Evolutionary conservation across 2,797 vertebrate species (phyloP).

Genomic region (Anabas testudineus): DNA sequence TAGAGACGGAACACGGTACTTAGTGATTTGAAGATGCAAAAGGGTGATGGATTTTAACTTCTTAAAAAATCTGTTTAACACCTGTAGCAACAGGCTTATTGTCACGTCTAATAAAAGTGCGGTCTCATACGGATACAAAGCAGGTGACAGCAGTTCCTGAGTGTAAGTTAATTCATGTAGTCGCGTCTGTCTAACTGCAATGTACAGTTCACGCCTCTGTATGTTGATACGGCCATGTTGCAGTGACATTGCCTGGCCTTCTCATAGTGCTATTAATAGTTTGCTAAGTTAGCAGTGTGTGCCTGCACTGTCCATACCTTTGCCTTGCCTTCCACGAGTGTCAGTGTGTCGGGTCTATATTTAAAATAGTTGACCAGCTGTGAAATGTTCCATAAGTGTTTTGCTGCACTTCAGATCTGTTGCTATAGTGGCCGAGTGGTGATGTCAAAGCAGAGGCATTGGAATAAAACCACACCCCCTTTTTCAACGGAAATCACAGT

Average conservation of each 20-base stretch:
- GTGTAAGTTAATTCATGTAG: no score
- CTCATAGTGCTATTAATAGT: conserved; percentile 49
- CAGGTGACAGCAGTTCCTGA: no score
- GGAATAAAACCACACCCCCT: conserved; percentile 63
- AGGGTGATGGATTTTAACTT: no score
- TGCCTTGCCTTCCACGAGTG: conserved; percentile 33
- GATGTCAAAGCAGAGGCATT: conserved; percentile 78
- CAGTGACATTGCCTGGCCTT: conserved; percentile 28
- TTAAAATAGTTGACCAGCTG: conserved; percentile 72
- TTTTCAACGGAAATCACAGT: conserved; percentile 64
- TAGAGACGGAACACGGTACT: no score
- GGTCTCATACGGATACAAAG: no score
- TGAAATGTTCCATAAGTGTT: conserved; percentile 69
- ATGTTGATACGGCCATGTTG: conserved; percentile 12
- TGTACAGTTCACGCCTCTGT: conserved; percentile 7
- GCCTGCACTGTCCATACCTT: neutral
- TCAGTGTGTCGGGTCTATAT: conserved; percentile 66
- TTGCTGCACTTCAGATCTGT: conserved; percentile 75
- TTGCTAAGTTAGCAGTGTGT: conserved; percentile 17
- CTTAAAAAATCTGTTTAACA: no score
- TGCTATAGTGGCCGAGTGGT: conserved; percentile 71
- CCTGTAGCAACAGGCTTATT: no score
- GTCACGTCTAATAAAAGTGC: no score
- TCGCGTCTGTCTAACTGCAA: no score
- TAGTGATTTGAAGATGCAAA: no score